Base-by-base conservation (phyloP, 2,797 vertebrate genomes). In the Zenarchopterus dispar region DNA sequence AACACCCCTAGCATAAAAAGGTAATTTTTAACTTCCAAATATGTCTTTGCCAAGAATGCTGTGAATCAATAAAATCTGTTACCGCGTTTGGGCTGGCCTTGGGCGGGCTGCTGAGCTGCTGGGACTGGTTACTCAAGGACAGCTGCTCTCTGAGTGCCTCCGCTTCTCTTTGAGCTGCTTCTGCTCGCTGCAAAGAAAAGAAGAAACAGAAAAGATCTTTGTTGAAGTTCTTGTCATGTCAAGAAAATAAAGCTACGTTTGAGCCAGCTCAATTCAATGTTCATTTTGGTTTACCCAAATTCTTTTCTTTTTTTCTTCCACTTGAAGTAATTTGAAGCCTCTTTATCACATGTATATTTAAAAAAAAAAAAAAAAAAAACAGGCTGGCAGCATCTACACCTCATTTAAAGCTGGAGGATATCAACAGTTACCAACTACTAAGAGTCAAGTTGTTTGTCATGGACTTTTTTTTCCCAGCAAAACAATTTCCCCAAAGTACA, bases 111-210 rank as follows among this genome's bases (percentile, higher is more conserved):
- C 93, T 90, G 74, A 94, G 93, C 56, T 94, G 95, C 74, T 95
- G 93, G 88, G 96, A 96, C 93, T 95, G 95, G 94, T 95, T 95
- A 73, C 93, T 94, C 13, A 94, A 96, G 0, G 94, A 94, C 88
- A 99, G 94, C 91, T 97, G 97, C 85, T 97, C 96, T 89, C 93
- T 91, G 84, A 98, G 93, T 82, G 94, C 90, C 89, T 96, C 96
- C 18, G 94, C 94, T 84, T 99, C 97, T 87, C 97, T 94, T 90
- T 98, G 95, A 51, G 97, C 95, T 73, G 95, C 93, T 85, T 99
- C 97, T 86, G 95, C 96, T 93, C 96, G 97, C 97, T 99, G 93
- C 15, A 75, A 74, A 56, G 47, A 80, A 62, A 52, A 51, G 47
- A 26, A 59, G 19, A 72, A 62, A 73, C 8, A 63, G 60, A 49